A percentile compares a stretch with the other conserved stretches of the same genome.
phyloP scores from a whole-genome alignment of 2,797 vertebrate genomes.

The Brachymystax lenok region DNA sequence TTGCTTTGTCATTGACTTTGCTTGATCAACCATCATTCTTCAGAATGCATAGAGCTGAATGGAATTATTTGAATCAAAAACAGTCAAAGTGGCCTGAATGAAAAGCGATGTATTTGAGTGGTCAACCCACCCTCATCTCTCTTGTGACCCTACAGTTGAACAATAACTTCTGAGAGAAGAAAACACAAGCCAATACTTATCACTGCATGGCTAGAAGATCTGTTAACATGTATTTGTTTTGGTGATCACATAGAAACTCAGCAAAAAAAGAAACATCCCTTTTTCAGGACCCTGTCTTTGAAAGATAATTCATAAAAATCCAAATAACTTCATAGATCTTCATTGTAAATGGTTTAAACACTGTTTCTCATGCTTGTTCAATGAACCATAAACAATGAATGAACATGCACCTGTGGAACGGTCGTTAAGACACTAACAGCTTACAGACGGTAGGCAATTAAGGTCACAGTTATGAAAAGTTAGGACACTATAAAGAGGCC shows the following conservation, averaged over 20 bases:
- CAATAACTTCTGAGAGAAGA: neutral
- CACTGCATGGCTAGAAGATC: neutral
- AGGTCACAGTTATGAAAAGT: no score
- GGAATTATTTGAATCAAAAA: constrained; percentile 12
- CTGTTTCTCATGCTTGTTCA: no score
- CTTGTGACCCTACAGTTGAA: neutral
- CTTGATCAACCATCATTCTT: constrained; percentile 21
- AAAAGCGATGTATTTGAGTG: constrained; percentile 20
- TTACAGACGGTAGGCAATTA: no score
- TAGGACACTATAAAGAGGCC: no score
- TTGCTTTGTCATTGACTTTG: constrained; percentile 33
- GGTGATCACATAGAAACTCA: neutral
- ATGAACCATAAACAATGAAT: no score
- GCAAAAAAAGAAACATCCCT: no score
- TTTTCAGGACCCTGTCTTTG: no score
- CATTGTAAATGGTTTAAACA: no score
- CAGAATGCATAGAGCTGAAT: constrained; percentile 15
- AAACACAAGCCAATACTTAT: neutral
- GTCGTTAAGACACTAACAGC: no score
- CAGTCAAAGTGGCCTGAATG: constrained; percentile 21
- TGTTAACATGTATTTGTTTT: neutral
- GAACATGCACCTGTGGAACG: no score
- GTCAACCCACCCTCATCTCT: constrained; percentile 1
- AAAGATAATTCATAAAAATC: no score
- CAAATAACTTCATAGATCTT: no score